Evolutionary conservation across 2,797 vertebrate species (phyloP).

Genomic region (Lacerta bilineata): DNA sequence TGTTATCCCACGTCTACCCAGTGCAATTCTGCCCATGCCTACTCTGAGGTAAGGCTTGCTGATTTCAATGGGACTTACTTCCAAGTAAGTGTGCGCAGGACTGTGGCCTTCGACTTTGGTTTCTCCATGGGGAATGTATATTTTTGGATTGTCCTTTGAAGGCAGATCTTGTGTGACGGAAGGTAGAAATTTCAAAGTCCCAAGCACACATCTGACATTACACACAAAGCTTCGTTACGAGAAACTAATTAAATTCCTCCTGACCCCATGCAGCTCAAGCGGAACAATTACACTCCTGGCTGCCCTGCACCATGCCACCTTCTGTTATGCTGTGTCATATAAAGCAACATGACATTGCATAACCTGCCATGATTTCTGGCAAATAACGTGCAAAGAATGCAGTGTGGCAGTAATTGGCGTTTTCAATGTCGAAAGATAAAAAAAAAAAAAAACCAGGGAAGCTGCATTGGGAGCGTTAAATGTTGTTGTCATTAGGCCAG

Average conservation of each 20-base stretch:
- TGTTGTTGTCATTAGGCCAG: not conserved
- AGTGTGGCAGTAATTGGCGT: not conserved
- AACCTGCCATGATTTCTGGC: slow-evolving; percentile 29
- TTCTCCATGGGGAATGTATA: slow-evolving; percentile 9
- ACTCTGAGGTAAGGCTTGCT: not conserved
- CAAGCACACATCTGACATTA: slow-evolving; percentile 63
- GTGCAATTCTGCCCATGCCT: not conserved
- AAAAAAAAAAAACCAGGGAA: not conserved
- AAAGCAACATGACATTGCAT: slow-evolving; percentile 6
- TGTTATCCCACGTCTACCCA: not conserved
- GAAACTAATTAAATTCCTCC: slow-evolving; percentile 70
- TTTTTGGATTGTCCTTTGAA: slow-evolving; percentile 39
- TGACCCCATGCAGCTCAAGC: slow-evolving; percentile 43
- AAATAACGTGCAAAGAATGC: slow-evolving; percentile 19
- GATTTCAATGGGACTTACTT: not conserved
- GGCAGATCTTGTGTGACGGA: slow-evolving; percentile 48
- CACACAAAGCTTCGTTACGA: slow-evolving; percentile 59
- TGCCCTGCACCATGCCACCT: slow-evolving; percentile 40
- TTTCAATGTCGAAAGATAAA: not conserved
- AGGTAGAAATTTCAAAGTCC: slow-evolving; percentile 54
- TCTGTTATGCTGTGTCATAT: slow-evolving; percentile 48
- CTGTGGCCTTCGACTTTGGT: slow-evolving; percentile 7
- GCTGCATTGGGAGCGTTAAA: not conserved
- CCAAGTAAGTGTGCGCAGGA: not conserved
- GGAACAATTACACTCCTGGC: slow-evolving; percentile 55